Percentiles rank a stretch among this genome's conserved stretches.
Evolutionary conservation across 2,113 vertebrate species (phyloP).

Genomic region (Coturnix japonica): DNA sequence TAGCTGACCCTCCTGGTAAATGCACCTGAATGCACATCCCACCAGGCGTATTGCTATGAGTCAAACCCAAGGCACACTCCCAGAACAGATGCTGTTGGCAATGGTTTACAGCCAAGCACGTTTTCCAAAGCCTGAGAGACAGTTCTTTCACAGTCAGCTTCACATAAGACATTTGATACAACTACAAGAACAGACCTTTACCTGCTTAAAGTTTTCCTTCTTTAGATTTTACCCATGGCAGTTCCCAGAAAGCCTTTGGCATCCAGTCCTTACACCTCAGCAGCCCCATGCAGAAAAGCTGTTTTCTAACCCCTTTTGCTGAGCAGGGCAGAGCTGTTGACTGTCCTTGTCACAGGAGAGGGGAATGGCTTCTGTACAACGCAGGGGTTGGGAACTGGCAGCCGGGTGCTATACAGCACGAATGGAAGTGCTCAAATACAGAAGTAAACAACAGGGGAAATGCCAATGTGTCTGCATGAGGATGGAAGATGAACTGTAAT

Average conservation of each 20-base stretch:
- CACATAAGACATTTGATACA: background rate
- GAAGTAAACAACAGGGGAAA: too few relatives aligned
- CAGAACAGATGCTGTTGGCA: background rate
- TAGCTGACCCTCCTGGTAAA: background rate
- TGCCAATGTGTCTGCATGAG: too few relatives aligned
- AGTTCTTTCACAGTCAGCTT: background rate
- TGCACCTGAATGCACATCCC: background rate
- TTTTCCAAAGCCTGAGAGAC: background rate
- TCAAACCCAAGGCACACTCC: rapidly evolving
- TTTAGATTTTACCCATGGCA: background rate
- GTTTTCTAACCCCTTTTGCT: background rate
- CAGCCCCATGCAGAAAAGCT: background rate
- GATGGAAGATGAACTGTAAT: too few relatives aligned
- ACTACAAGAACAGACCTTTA: background rate
- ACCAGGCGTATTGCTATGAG: background rate
- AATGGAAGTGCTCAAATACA: too few relatives aligned
- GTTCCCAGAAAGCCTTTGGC: background rate
- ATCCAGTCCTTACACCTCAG: background rate
- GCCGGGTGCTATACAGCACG: too few relatives aligned
- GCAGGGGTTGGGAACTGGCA: too few relatives aligned
- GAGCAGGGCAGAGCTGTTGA: background rate
- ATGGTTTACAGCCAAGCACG: background rate
- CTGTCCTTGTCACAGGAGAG: background rate
- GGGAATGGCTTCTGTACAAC: background rate
- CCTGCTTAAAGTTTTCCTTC: background rate